Percentiles rank a stretch among this genome's conserved stretches.
phyloP scores from a whole-genome alignment of 2,888 invertebrate genomes.

The Zonitis immaculata region DNA sequence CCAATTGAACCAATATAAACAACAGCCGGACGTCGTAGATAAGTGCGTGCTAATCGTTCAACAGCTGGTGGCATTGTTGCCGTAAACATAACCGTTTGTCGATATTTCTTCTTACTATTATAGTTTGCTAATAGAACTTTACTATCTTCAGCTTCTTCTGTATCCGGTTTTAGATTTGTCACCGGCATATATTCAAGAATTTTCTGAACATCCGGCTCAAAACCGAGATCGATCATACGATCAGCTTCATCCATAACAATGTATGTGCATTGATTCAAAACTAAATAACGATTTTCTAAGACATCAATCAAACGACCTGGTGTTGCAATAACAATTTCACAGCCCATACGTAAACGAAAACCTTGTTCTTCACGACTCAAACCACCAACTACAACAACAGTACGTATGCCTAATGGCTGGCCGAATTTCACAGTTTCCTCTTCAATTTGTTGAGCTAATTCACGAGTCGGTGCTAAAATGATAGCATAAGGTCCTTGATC shows the following conservation, averaged over 20 bases:
- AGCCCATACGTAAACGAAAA: slow-evolving; percentile 90
- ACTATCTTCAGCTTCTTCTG: slow-evolving; percentile 92
- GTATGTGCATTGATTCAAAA: slow-evolving; percentile 96
- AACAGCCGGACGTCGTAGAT: slow-evolving; percentile 91
- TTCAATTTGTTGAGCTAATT: slow-evolving; percentile 98
- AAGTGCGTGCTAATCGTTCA: slow-evolving; percentile 90
- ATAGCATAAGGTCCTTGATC: slow-evolving; percentile 98
- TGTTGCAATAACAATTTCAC: slow-evolving; percentile 99
- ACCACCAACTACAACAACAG: slow-evolving; percentile 97
- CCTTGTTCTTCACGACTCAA: slow-evolving; percentile 98
- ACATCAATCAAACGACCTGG: slow-evolving; percentile 99
- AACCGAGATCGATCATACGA: slow-evolving; percentile 99
- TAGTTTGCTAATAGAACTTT: slow-evolving; percentile 83
- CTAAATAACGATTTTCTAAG: slow-evolving; percentile 90
- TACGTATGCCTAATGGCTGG: slow-evolving; percentile 81
- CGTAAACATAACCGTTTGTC: slow-evolving; percentile 99
- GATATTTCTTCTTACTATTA: slow-evolving; percentile 90
- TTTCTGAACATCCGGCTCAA: slow-evolving; percentile 96
- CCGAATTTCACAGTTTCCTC: slow-evolving; percentile 99
- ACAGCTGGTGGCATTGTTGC: slow-evolving; percentile 99
- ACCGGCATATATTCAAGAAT: slow-evolving; percentile 98
- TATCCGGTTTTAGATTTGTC: slow-evolving; percentile 95
- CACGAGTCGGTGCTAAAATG: slow-evolving; percentile 98
- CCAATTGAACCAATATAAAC: slow-evolving; percentile 93
- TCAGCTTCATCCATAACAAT: slow-evolving; percentile 96